These are phyloP conservation scores for Epinephelus fuscoguttatus DNA, from an alignment of 2,113 vertebrate species.

Conservation along the genomic window DNA sequence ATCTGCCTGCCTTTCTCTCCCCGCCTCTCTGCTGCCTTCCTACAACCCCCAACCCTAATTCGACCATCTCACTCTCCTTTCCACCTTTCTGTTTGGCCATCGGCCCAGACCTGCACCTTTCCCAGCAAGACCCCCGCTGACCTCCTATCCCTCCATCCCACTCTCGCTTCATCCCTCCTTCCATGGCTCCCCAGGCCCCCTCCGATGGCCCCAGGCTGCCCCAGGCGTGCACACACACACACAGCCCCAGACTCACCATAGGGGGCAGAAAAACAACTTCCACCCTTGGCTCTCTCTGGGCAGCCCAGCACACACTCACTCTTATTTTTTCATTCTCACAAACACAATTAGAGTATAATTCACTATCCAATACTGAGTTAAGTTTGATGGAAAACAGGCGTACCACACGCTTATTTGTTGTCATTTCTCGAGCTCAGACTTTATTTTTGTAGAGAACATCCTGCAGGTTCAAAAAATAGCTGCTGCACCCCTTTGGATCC, in stretches of 20 bases:
- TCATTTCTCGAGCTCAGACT: slow-evolving; percentile 1
- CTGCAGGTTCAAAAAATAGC: slow-evolving; percentile 32
- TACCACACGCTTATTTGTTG: background rate
- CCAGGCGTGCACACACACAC: slow-evolving; percentile 44
- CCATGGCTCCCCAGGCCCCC: slow-evolving; percentile 79
- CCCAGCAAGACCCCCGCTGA: slow-evolving; percentile 76
- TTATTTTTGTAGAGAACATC: slow-evolving; percentile 16
- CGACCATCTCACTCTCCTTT: slow-evolving; percentile 34
- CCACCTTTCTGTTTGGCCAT: slow-evolving; percentile 76
- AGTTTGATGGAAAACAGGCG: slow-evolving; percentile 34
- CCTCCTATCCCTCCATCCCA: slow-evolving; percentile 72
- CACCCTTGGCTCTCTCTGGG: slow-evolving; percentile 84
- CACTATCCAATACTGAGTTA: slow-evolving; percentile 18
- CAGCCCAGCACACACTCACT: slow-evolving; percentile 68
- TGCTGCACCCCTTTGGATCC: slow-evolving; percentile 19
- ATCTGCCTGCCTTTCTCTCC: slow-evolving; percentile 5
- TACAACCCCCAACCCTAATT: background rate
- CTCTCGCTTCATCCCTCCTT: slow-evolving; percentile 70
- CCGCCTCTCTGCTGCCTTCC: background rate
- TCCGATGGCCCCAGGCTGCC: slow-evolving; percentile 83
- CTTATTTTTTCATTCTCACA: slow-evolving; percentile 21
- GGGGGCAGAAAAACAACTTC: slow-evolving; percentile 88
- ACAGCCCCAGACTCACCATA: slow-evolving; percentile 78
- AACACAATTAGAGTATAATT: slow-evolving; percentile 56
- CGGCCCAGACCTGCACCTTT: slow-evolving; percentile 79